A percentile compares a stretch with the other conserved stretches of the same genome.
Conservation (phyloP, 2,888 invertebrate genomes). For the Brassicogethes aeneus region DNA sequence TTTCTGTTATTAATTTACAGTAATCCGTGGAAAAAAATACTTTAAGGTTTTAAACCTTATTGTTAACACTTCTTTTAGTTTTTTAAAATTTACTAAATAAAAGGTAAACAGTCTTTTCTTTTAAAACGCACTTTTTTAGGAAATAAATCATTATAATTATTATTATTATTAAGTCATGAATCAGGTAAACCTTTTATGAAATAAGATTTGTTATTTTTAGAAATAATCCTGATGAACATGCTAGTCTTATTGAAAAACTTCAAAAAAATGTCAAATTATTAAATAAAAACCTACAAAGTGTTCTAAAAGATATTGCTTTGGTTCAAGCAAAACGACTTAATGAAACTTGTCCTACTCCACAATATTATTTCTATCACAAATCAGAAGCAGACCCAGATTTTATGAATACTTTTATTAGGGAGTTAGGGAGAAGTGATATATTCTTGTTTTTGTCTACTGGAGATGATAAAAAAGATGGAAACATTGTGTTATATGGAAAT, state of each 20-base stretch:
- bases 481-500: conserved; percentile 49
- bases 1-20: no score
- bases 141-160: no score
- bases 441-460: conserved; percentile 62
- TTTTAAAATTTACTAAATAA: no score
- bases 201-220: conserved; percentile 42
- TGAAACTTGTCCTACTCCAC: conserved; percentile 41
- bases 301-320: conserved; percentile 61
- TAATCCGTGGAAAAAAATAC: no score
- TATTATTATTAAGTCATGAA: no score
- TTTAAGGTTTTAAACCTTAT: no score
- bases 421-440: conserved; percentile 47
- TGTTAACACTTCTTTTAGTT: no score
- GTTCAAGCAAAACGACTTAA: conserved; percentile 57
- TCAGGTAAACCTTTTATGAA: no score
- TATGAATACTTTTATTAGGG: conserved; percentile 58
- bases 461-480: conserved; percentile 54
- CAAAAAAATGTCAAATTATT: conserved; percentile 56
- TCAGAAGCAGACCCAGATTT: conserved; percentile 75
- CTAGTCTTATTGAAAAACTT: conserved; percentile 63
- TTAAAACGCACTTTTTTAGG: no score
- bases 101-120: no score
- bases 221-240: conserved; percentile 60
- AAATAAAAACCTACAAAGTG: conserved; percentile 55
- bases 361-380: conserved; percentile 51